Evolutionary conservation across 2,797 vertebrate species (phyloP), one percentile per base, ranked within the genome.

Genomic region (Pipistrellus nathusii): DNA sequence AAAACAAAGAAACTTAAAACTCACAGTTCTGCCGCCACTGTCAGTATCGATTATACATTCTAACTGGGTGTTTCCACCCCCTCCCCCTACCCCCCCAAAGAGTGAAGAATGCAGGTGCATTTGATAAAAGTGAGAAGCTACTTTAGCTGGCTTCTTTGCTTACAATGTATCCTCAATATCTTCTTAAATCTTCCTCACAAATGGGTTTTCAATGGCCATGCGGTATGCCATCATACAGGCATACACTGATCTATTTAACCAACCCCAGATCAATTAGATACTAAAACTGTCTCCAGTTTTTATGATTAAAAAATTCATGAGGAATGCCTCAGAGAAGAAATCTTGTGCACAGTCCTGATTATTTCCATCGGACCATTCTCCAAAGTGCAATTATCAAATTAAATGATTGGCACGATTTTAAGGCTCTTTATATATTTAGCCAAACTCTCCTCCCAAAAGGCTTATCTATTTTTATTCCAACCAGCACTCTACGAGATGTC

Each of bases 381-480:
- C 44, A 13, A 11, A 51, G 30, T 51, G 32, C 30, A 86, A 27
- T 73, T 5, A 51, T 23, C 81, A 27, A 57, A 51, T 46, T 72
- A 73, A 73, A 51, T 38, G 55, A 95, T 41, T 38, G 23, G 10
- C 30, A 89, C 46, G 21, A 71, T 85, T 66, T 77, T 32, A 91
- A 71, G 46, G 17, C 38, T 76, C 66, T 69, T 77, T 20, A 17
- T 71, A 71, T 32, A 11, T 27, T 85, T 88, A 64, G 25, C 59
- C 91, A 62, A 91, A 59, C 30, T 51, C 57, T 84, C 32, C 55
- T 88, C 48, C 62, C 27, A 27, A 83, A 85, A n/a, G 6, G 4
- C 46, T 89, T 72, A 44, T 25, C 44, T 35, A 68, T 46, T 41
- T 82, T 59, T 21, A 68, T 92, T 41, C 38, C 32, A 72, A 30